A percentile compares a stretch with the other conserved stretches of the same genome.
These are phyloP conservation scores for Cryptosula pallasiana DNA, from an alignment of 2,888 invertebrate species.

Conservation along the genomic window DNA sequence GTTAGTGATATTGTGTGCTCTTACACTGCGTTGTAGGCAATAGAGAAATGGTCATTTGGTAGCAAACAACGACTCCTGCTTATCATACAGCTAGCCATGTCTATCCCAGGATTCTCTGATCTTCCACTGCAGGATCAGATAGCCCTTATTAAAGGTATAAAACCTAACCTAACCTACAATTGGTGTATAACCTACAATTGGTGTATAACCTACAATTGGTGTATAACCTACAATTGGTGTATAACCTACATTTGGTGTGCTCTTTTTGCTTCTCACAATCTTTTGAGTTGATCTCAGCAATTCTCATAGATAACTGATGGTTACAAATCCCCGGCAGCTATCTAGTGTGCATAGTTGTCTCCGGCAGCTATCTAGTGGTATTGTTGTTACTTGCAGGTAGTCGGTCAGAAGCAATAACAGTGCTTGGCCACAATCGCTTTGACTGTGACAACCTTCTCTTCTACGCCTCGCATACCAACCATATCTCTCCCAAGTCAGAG, in stretches of 20 bases:
- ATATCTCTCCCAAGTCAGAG: constrained; percentile 22
- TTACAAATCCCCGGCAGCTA: too few species aligned
- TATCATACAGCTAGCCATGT: neutral
- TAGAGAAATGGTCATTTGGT: constrained; percentile 21
- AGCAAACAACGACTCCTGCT: neutral
- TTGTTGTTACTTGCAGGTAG: neutral
- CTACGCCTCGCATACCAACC: constrained; percentile 17
- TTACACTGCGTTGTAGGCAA: constrained; percentile 17
- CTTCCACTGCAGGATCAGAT: constrained; percentile 13
- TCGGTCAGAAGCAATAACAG: constrained; percentile 14
- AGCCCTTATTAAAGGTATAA: constrained; percentile 19
- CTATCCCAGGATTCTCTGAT: constrained; percentile 12
- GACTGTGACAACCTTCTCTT: constrained; percentile 1
- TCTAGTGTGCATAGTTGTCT: too few species aligned
- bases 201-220: too few species aligned
- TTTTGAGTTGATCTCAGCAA: too few species aligned
- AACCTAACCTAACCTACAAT: too few species aligned
- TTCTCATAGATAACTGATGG: too few species aligned
- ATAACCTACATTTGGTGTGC: too few species aligned
- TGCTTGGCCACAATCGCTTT: neutral
- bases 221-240: too few species aligned
- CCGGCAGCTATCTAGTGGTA: too few species aligned
- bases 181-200: too few species aligned
- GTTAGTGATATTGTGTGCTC: too few species aligned
- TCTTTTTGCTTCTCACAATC: too few species aligned